Evolutionary conservation across 2,797 vertebrate species (phyloP).

Genomic region (Orestias chungarensis): DNA sequence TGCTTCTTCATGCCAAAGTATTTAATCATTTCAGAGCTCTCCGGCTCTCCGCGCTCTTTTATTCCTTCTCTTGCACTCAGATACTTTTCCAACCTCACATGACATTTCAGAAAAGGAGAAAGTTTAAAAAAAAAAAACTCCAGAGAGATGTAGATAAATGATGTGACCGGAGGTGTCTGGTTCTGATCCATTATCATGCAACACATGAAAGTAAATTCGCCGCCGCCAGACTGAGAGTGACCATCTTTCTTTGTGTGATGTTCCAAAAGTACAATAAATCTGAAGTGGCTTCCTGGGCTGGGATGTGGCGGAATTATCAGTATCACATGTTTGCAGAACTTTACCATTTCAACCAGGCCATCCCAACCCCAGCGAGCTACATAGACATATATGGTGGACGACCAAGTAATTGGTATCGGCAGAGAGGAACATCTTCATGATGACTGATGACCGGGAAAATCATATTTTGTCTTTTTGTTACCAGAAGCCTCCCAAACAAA

Average conservation of each 20-base stretch:
- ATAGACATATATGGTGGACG: too few relatives aligned
- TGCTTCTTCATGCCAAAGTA: conserved; percentile 31
- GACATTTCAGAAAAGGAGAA: conserved; percentile 40
- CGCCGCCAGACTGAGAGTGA: conserved; percentile 12
- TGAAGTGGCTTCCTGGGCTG: conserved; percentile 54
- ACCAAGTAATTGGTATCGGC: too few relatives aligned
- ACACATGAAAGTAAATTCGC: conserved; percentile 28
- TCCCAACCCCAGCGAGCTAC: too few relatives aligned
- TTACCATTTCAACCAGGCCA: too few relatives aligned
- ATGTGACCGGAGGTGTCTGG: neutral
- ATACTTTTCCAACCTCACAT: conserved; percentile 34
- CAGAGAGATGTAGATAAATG: conserved; percentile 19
- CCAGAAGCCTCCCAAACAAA: too few relatives aligned
- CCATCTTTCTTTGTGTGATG: conserved; percentile 39
- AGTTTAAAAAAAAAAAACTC: conserved; percentile 32
- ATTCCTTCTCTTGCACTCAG: conserved; percentile 16
- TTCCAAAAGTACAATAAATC: conserved; percentile 46
- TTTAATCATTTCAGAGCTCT: conserved; percentile 49
- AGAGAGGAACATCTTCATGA: too few relatives aligned
- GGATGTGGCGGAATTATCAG: too few relatives aligned
- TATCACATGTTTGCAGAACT: too few relatives aligned
- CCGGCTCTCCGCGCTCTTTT: conserved; percentile 12
- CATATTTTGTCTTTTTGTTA: too few relatives aligned
- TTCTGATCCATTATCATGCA: conserved; percentile 35
- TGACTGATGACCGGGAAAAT: too few relatives aligned